Conservation (phyloP, 2,888 invertebrate genomes). For the Polyommatus icarus region DNA sequence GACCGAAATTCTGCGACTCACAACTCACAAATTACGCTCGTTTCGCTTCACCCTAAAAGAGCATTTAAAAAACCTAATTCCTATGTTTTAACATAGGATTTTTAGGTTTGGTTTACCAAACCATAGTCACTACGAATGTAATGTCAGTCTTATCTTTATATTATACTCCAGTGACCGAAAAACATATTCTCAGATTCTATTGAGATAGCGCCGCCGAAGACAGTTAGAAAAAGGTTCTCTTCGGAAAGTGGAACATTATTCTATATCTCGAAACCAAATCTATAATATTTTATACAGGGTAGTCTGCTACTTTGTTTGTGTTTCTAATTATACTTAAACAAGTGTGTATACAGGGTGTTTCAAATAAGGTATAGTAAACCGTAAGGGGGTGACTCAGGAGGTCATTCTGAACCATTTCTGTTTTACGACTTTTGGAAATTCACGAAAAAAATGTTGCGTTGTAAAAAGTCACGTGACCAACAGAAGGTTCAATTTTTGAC, state of each 20-base stretch:
- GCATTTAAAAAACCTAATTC: neutral
- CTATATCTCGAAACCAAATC: neutral
- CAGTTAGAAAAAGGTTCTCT: neutral
- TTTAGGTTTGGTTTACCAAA: too few species aligned
- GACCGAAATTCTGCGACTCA: too few species aligned
- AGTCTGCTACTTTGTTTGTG: neutral
- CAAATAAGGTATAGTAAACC: too few species aligned
- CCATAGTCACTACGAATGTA: neutral
- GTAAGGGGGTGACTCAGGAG: too few species aligned
- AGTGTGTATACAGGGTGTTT: too few species aligned
- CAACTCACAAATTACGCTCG: too few species aligned
- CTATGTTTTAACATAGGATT: slow-evolving; percentile 3
- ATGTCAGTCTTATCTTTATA: neutral
- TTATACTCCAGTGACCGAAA: neutral
- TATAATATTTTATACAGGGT: slow-evolving; percentile 13
- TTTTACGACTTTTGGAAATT: too few species aligned
- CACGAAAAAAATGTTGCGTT: too few species aligned
- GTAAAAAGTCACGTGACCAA: too few species aligned
- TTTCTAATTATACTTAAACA: neutral
- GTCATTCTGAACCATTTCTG: too few species aligned
- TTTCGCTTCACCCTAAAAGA: neutral
- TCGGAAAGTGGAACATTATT: neutral
- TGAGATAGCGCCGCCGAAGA: neutral
- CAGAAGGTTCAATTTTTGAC: too few species aligned
- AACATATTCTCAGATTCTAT: neutral